Base-by-base conservation (phyloP, 2,888 invertebrate genomes). In the Carcina quercana region DNA sequence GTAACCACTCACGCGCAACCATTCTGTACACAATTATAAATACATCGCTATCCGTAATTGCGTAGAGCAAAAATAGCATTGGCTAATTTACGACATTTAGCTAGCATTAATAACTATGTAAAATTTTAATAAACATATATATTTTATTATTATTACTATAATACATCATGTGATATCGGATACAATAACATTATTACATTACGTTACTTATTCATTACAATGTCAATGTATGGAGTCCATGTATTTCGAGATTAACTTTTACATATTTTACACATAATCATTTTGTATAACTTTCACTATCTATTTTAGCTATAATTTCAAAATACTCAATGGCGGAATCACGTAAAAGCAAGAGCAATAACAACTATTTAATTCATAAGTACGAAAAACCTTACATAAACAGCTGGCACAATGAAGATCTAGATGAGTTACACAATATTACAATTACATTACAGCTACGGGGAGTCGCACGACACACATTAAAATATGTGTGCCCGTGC, bases 351-450 rank as follows among this genome's bases (percentile, higher is more conserved):
- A 78, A 68, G 62, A 65, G 60, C 47, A 79, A 70, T 66, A 66
- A 53, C 46, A 24, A 24, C 24, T 24, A 24, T 24, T n/a, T n/a
- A n/a, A n/a, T n/a, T n/a, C 24, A 24, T 24, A 24, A 24, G 24
- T 24, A 24, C 24, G 24, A 24, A 24, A 24, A 24, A 24, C 61
- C 79, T 80, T 78, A 80, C 59, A 65, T 74, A 73, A 34, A 72
- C 69, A 72, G 79, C 76, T 83, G 83, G 83, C 83, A 83, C 83
- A 74, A 78, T 72, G 80, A 82, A 80, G 80, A 75, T 75, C 76
- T 79, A 75, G 67, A 73, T 64, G 72, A 68, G 68, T 74, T 75
- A 75, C 60, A 67, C 62, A 58, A 67, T 59, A 66, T 67, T 67
- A 73, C 53, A 69, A 60, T 69, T 65, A 69, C 53, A 53, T 66